Percentiles rank a stretch among this genome's conserved stretches.
phyloP scores from a whole-genome alignment of 2,888 invertebrate genomes.

The Galerucella pusilla region DNA sequence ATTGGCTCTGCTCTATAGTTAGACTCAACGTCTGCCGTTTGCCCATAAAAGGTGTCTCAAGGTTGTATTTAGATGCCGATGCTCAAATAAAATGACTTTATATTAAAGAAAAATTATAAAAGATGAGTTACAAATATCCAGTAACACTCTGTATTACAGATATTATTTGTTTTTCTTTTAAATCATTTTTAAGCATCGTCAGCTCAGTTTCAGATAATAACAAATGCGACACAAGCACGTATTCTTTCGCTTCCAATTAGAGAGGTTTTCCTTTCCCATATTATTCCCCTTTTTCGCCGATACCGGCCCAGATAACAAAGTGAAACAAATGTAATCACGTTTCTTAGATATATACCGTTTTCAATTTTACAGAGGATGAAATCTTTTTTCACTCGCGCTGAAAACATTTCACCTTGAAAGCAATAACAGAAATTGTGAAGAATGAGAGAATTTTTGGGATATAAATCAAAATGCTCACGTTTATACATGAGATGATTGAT shows the following conservation, averaged over 20 bases:
- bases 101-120: not conserved
- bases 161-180: not conserved
- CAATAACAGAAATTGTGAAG: not conserved
- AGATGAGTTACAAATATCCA: not conserved
- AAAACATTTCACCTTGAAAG: not conserved
- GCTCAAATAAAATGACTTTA: too few relatives aligned
- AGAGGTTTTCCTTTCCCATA: not conserved
- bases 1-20: too few relatives aligned
- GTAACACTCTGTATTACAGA: not conserved
- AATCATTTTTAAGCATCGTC: conserved; percentile 9
- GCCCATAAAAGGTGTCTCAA: too few relatives aligned
- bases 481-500: too few relatives aligned
- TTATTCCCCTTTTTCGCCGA: not conserved
- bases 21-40: too few relatives aligned
- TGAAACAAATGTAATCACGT: conserved; percentile 19
- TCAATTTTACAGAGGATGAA: conserved; percentile 4
- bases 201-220: conserved; percentile 4
- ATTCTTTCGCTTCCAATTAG: conserved; percentile 10
- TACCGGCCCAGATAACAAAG: not conserved
- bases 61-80: too few relatives aligned
- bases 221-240: conserved; percentile 7
- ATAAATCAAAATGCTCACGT: too few relatives aligned
- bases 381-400: not conserved
- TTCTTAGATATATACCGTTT: conserved; percentile 7
- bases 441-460: not conserved